phyloP scores from a whole-genome alignment of 2,888 invertebrate genomes.

The Andricus quercusramuli region DNA sequence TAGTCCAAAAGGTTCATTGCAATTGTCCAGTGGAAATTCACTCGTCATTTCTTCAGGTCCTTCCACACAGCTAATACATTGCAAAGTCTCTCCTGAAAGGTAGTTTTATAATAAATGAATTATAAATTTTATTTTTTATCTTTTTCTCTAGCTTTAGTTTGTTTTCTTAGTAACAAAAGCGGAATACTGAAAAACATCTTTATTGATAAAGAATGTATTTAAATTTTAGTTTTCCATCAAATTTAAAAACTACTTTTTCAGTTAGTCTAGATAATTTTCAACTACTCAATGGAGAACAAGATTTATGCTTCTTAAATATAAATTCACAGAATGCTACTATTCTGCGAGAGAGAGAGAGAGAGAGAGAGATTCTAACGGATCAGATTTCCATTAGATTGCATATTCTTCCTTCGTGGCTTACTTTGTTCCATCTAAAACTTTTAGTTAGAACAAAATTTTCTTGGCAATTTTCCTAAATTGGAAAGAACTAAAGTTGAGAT shows the following conservation, averaged over 20 bases:
- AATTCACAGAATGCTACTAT: not conserved
- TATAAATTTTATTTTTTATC: no score
- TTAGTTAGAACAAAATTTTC: not conserved
- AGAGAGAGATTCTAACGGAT: not conserved
- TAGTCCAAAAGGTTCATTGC: no score
- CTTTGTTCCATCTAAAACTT: not conserved
- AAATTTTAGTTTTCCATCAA: not conserved
- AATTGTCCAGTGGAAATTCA: no score
- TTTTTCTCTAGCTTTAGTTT: no score
- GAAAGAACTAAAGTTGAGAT: no score
- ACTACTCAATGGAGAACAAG: not conserved
- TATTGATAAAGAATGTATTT: not conserved
- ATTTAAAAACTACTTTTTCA: not conserved
- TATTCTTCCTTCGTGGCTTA: not conserved
- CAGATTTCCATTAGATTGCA: not conserved
- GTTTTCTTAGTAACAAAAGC: no score
- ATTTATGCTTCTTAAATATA: not conserved
- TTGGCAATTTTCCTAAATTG: no score
- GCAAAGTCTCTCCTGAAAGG: no score
- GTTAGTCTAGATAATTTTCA: not conserved
- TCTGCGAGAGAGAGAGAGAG: not conserved
- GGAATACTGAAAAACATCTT: no score
- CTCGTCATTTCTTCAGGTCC: no score
- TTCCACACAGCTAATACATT: no score
- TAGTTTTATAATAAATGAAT: no score